Evolutionary conservation across 92 coral and sea anemone species (phyloP).

Genomic region (Plumapathes pennacea): DNA sequence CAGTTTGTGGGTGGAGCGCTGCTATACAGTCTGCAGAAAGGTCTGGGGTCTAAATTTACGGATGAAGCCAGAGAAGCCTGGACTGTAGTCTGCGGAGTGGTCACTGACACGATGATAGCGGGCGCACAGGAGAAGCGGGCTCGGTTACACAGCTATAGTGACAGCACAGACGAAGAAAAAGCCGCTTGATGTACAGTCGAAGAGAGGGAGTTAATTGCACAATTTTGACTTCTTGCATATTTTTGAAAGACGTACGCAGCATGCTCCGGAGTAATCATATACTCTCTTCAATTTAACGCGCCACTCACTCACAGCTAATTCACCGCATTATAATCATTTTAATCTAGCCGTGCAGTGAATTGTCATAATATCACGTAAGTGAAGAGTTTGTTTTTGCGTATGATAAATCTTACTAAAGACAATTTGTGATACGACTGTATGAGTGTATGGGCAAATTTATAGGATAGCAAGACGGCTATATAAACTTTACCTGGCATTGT

Average conservation of each 20-base stretch:
- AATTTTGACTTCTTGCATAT: neutral
- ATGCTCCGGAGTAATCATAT: neutral
- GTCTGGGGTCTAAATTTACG: conserved; percentile 19
- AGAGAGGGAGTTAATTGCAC: neutral
- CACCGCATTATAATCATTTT: neutral
- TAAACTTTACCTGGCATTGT: no score
- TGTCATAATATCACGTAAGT: no score
- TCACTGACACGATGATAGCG: conserved; percentile 36
- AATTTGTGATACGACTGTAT: no score
- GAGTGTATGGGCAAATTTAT: no score
- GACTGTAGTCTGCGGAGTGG: conserved; percentile 16
- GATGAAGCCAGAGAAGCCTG: conserved; percentile 30
- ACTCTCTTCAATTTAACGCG: neutral
- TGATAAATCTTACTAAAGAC: no score
- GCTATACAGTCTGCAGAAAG: conserved; percentile 10
- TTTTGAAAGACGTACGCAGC: neutral
- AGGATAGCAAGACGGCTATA: no score
- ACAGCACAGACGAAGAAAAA: no score
- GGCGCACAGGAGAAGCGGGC: conserved; percentile 11
- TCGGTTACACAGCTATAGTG: no score
- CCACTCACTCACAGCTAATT: neutral
- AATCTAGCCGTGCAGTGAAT: no score
- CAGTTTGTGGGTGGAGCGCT: conserved; percentile 28
- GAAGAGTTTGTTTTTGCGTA: no score
- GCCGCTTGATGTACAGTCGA: no score